These are phyloP conservation scores for Stichopus horrens DNA, from an alignment of 53 echinoderm and acorn worm species.

Conservation along the genomic window DNA sequence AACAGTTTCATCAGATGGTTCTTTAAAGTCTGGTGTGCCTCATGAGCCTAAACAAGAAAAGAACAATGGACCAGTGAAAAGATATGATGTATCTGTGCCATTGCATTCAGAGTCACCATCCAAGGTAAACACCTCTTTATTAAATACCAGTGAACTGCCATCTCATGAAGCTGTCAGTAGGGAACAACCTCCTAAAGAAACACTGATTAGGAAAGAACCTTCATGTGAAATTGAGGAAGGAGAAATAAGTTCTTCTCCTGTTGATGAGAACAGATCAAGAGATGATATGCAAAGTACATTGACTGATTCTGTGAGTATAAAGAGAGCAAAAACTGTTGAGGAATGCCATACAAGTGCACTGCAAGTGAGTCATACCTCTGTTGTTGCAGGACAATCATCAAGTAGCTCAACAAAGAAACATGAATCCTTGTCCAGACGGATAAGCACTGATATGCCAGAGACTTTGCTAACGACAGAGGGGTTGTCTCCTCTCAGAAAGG, in stretches of 20 bases:
- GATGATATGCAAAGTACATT: slow-evolving; percentile 19
- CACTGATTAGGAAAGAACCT: neutral
- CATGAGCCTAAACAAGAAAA: neutral
- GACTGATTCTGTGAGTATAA: neutral
- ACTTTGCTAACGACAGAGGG: neutral
- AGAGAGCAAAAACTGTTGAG: neutral
- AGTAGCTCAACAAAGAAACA: slow-evolving; percentile 15
- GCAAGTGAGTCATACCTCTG: slow-evolving; percentile 41
- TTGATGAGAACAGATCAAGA: slow-evolving; percentile 29
- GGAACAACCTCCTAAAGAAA: neutral
- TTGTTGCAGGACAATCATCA: slow-evolving; percentile 12
- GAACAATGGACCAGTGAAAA: neutral
- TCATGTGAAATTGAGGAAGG: slow-evolving; percentile 8
- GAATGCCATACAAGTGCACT: slow-evolving; percentile 1
- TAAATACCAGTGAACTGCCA: neutral
- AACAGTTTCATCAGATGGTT: neutral
- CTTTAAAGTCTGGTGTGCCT: neutral
- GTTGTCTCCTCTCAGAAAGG: neutral
- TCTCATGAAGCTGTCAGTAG: neutral
- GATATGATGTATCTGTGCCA: neutral
- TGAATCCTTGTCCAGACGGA: slow-evolving; percentile 14
- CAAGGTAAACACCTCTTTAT: too few species aligned
- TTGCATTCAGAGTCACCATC: neutral
- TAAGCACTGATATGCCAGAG: neutral
- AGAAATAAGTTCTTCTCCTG: neutral